A percentile compares a stretch with the other conserved stretches of the same genome.
These are phyloP conservation scores for Clavelina lepadiformis DNA, from an alignment of 23 tunicate genomes.

Conservation along the genomic window DNA sequence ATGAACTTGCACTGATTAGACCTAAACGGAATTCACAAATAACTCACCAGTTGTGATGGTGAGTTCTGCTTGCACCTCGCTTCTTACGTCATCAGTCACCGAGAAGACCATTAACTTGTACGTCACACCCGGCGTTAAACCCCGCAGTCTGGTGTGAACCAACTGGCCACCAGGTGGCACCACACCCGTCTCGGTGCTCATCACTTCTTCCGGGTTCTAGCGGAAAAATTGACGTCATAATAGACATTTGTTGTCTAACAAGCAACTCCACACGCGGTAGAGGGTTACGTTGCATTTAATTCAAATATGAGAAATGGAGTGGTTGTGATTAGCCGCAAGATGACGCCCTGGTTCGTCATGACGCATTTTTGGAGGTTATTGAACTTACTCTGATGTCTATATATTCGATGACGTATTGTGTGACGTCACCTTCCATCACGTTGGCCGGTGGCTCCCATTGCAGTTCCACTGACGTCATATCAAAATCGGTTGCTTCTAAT, in stretches of 20 bases:
- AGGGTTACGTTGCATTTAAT: no score
- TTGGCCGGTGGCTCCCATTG: conserved; percentile 9
- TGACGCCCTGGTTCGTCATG: no score
- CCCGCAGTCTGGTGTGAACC: conserved; percentile 20
- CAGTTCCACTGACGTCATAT: conserved; percentile 1
- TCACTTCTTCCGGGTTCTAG: conserved; percentile 6
- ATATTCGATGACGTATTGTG: conserved; percentile 16
- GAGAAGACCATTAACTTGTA: conserved; percentile 48
- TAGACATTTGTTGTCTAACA: no score
- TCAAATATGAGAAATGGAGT: no score
- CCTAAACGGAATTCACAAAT: no score
- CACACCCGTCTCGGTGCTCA: conserved; percentile 10
- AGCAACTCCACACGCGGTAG: no score
- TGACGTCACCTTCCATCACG: not conserved
- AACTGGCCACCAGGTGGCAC: conserved; percentile 1
- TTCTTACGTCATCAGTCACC: conserved; percentile 12
- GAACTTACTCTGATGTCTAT: conserved; percentile 12
- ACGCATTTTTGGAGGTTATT: not conserved
- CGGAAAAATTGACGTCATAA: not conserved
- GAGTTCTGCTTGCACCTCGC: conserved; percentile 21
- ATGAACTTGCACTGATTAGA: no score
- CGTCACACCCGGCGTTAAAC: conserved; percentile 49
- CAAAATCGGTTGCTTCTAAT: not conserved
- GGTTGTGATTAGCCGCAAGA: no score
- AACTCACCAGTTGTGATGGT: conserved; percentile 62